phyloP scores from a whole-genome alignment of 2,888 invertebrate genomes.

The Drosophila vallismaia region DNA sequence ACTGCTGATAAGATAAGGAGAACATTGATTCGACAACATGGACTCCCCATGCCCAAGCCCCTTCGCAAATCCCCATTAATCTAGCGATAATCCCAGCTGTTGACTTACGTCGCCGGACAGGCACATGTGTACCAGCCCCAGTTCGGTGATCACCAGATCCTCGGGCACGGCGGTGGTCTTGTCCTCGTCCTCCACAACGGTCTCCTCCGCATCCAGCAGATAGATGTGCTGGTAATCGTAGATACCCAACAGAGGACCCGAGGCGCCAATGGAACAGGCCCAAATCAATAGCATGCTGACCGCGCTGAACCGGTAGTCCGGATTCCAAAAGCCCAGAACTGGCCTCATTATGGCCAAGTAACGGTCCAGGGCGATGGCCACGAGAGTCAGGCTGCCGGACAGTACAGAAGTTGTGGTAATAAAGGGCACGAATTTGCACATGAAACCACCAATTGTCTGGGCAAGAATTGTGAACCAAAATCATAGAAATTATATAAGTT shows the following conservation, averaged over 20 bases:
- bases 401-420: slow-evolving; percentile 85
- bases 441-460: slow-evolving; percentile 84
- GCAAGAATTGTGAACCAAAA: not conserved
- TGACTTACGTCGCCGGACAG: slow-evolving; percentile 73
- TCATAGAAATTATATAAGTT: not conserved
- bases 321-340: slow-evolving; percentile 84
- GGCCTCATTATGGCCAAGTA: slow-evolving; percentile 85
- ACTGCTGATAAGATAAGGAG: slow-evolving; percentile 60
- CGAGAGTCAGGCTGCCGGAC: slow-evolving; percentile 85
- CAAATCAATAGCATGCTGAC: slow-evolving; percentile 81
- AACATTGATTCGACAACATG: slow-evolving; percentile 25
- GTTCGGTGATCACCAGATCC: slow-evolving; percentile 47
- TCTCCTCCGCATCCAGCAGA: slow-evolving; percentile 28
- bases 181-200: not conserved
- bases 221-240: slow-evolving; percentile 78
- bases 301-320: slow-evolving; percentile 80
- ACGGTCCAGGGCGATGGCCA: slow-evolving; percentile 86
- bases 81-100: slow-evolving; percentile 23
- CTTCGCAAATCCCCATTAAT: slow-evolving; percentile 21
- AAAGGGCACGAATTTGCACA: slow-evolving; percentile 85
- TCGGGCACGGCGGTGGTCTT: slow-evolving; percentile 1
- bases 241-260: slow-evolving; percentile 83
- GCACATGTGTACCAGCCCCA: slow-evolving; percentile 74
- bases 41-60: not conserved
- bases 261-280: slow-evolving; percentile 83